Evolutionary conservation across 2,113 vertebrate species (phyloP).

Genomic region (Hemichromis elongatus): DNA sequence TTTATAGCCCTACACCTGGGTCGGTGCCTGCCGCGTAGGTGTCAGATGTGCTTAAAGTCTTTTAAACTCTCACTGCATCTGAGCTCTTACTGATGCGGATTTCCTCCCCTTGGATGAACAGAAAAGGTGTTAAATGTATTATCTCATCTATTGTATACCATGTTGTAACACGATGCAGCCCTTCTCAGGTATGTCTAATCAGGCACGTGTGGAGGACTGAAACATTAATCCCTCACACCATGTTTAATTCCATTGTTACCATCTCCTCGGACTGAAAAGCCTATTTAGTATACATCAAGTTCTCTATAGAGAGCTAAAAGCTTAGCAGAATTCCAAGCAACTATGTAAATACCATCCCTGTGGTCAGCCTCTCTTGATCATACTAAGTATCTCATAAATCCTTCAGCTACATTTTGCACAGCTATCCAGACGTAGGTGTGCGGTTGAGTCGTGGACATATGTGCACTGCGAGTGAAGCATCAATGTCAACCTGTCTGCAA

Average conservation of each 20-base stretch:
- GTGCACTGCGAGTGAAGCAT: not conserved
- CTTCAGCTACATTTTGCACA: not conserved
- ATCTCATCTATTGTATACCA: not conserved
- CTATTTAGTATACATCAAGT: constrained; percentile 8
- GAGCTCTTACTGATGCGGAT: not conserved
- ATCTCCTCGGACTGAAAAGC: constrained; percentile 40
- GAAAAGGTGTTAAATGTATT: not conserved
- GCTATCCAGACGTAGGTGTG: not conserved
- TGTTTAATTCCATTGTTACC: constrained; percentile 55
- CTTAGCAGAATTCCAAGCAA: constrained; percentile 14
- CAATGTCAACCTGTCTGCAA: not conserved
- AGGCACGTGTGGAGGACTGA: constrained; percentile 23
- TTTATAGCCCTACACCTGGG: not conserved
- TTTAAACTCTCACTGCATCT: not conserved
- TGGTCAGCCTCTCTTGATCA: not conserved
- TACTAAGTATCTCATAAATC: not conserved
- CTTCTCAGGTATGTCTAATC: constrained; percentile 13
- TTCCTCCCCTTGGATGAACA: not conserved
- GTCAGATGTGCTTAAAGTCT: not conserved
- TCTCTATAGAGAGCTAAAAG: constrained; percentile 8
- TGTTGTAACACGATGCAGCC: not conserved
- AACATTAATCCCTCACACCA: constrained; percentile 42
- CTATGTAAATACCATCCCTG: not conserved
- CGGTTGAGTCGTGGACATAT: not conserved
- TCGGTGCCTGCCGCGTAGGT: not conserved